A percentile compares a stretch with the other conserved stretches of the same genome.
Conservation (phyloP, 2,797 vertebrate genomes). For the Acanthurus leucopareius region DNA sequence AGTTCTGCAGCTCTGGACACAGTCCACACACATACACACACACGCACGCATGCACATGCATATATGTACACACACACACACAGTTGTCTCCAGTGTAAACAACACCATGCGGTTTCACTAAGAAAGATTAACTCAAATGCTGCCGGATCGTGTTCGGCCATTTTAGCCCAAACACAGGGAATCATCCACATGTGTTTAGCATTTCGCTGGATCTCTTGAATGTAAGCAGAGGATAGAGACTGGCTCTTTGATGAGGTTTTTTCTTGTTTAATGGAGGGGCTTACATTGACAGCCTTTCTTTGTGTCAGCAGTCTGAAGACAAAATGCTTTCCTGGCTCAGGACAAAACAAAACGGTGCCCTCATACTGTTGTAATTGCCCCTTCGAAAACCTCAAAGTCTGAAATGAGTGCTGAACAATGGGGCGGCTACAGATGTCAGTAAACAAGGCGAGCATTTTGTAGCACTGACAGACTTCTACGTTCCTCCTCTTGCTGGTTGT, state of each 20-base stretch:
- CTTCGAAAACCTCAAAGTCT: conserved; percentile 57
- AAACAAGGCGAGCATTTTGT: conserved; percentile 42
- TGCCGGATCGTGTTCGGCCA: conserved; percentile 76
- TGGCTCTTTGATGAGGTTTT: conserved; percentile 77
- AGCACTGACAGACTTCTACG: conserved; percentile 29
- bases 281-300: conserved; percentile 68
- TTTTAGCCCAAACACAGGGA: conserved; percentile 79
- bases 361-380: conserved; percentile 59
- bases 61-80: conserved; percentile 33
- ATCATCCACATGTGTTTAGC: conserved; percentile 79
- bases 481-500: conserved; percentile 35
- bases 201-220: conserved; percentile 74
- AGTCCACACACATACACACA: conserved; percentile 38
- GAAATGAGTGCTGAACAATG: conserved; percentile 45
- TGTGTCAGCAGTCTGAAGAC: conserved; percentile 76
- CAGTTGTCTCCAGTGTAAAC: conserved; percentile 79
- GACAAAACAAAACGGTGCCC: conserved; percentile 65
- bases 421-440: conserved; percentile 46
- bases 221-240: conserved; percentile 78
- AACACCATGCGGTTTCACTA: conserved; percentile 78
- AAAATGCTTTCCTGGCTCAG: conserved; percentile 65
- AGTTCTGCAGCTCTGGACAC: conserved; percentile 71
- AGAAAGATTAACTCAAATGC: conserved; percentile 80
- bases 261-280: conserved; percentile 67
- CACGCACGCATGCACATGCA: conserved; percentile 17